Percentiles rank a stretch among this genome's conserved stretches.
phyloP scores from a whole-genome alignment of 53 echinoderm and acorn worm species.

The Hippasteria phrygiana region DNA sequence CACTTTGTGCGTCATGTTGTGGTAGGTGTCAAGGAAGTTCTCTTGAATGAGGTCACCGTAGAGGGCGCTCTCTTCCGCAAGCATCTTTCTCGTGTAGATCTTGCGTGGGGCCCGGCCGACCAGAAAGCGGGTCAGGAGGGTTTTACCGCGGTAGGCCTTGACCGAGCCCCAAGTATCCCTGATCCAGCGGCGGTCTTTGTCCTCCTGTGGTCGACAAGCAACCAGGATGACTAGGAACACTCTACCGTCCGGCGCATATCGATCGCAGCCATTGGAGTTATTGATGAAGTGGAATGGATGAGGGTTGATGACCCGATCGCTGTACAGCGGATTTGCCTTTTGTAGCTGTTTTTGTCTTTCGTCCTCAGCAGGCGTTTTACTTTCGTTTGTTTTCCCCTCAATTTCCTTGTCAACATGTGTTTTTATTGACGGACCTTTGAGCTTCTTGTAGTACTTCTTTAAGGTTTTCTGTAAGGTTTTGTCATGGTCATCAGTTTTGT shows the following conservation, averaged over 20 bases:
- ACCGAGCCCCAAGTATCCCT: constrained; percentile 22
- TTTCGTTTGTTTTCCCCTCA: too few relatives aligned
- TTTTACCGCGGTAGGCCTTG: not conserved
- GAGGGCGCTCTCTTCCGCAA: constrained; percentile 17
- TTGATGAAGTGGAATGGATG: not conserved
- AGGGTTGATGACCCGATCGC: constrained; percentile 8
- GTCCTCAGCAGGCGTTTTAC: too few relatives aligned
- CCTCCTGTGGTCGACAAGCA: constrained; percentile 4
- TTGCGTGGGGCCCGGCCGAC: not conserved
- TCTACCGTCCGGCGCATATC: not conserved
- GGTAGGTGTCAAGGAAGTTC: constrained; percentile 59
- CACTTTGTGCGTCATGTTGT: constrained; percentile 65
- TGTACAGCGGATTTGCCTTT: not conserved
- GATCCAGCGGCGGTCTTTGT: constrained; percentile 12
- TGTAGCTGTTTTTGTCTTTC: not conserved
- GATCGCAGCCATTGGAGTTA: not conserved
- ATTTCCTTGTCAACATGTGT: too few relatives aligned
- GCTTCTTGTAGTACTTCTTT: too few relatives aligned
- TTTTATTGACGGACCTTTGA: too few relatives aligned
- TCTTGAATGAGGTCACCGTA: constrained; percentile 69
- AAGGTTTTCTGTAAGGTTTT: too few relatives aligned
- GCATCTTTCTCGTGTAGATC: not conserved
- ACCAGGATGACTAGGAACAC: constrained; percentile 33
- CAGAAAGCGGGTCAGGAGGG: not conserved
- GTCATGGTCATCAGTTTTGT: too few relatives aligned